phyloP scores from a whole-genome alignment of 2,113 vertebrate genomes.

The Paraplagusia blochii region DNA sequence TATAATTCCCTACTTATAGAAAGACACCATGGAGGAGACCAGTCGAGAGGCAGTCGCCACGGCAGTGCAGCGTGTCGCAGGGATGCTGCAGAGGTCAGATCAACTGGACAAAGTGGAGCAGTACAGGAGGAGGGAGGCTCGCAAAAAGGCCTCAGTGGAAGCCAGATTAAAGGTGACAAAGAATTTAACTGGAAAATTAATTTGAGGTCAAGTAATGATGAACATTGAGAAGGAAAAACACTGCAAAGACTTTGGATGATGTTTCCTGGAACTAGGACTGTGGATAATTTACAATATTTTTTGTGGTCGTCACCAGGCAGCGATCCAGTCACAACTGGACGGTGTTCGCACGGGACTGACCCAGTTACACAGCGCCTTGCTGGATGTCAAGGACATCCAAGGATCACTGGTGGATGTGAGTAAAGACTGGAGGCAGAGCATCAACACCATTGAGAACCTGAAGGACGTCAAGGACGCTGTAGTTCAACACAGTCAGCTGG shows the following conservation, averaged over 20 bases:
- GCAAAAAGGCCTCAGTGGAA: constrained; percentile 97
- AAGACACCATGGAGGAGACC: constrained; percentile 89
- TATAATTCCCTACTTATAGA: neutral
- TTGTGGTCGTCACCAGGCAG: constrained; percentile 76
- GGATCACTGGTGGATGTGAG: constrained; percentile 88
- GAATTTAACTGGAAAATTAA: no score
- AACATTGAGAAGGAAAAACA: no score
- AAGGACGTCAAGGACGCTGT: constrained; percentile 95
- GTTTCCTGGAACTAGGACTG: neutral
- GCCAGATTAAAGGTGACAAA: constrained; percentile 87
- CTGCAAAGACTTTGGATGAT: no score
- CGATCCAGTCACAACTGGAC: constrained; percentile 96
- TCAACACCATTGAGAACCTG: constrained; percentile 95
- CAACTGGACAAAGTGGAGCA: constrained; percentile 98
- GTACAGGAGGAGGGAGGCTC: constrained; percentile 91
- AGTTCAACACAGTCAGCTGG: constrained; percentile 95
- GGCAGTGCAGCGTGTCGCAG: constrained; percentile 93
- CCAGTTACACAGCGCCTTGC: constrained; percentile 92
- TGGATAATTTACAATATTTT: neutral
- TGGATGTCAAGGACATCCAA: constrained; percentile 92
- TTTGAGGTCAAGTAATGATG: no score
- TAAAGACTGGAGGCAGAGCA: constrained; percentile 97
- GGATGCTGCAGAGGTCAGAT: constrained; percentile 96
- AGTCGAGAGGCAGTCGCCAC: constrained; percentile 92
- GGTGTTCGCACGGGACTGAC: constrained; percentile 93